Conservation (phyloP, 2,797 vertebrate species). For the Lutjanus argentimaculatus region DNA sequence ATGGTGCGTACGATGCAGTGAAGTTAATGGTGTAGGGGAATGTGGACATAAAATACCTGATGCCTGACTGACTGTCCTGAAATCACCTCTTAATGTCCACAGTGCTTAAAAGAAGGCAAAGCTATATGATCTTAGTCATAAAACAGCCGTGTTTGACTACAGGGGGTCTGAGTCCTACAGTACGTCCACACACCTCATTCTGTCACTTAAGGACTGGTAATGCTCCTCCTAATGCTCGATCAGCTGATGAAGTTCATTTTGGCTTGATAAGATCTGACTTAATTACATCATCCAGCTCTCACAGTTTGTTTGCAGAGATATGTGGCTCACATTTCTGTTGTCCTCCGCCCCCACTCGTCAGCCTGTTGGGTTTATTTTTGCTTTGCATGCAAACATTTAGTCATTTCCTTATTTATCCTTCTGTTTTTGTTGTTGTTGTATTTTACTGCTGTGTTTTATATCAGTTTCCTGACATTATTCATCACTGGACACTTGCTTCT, state of each 20-base stretch:
- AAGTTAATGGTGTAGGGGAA: not conserved
- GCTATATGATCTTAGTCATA: conserved; percentile 11
- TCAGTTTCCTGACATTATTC: not conserved
- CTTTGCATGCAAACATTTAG: conserved; percentile 1
- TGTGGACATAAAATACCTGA: conserved; percentile 10
- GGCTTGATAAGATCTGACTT: conserved; percentile 56
- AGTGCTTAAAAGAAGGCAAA: not conserved
- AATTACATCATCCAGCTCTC: conserved; percentile 62
- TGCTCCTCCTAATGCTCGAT: conserved; percentile 40
- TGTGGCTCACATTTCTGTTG: conserved; percentile 24
- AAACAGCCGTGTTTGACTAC: conserved; percentile 4
- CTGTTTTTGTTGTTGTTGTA: not conserved
- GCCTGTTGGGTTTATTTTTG: conserved; percentile 22
- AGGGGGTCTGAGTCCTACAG: conserved; percentile 1
- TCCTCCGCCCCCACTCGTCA: not conserved
- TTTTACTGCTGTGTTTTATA: not conserved
- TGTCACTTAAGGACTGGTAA: conserved; percentile 49
- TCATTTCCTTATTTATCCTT: conserved; percentile 9
- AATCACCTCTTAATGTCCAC: conserved; percentile 25
- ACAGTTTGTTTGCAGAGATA: conserved; percentile 37
- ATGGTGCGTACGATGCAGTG: not conserved
- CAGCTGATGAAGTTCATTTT: conserved; percentile 39
- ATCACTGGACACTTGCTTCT: not conserved
- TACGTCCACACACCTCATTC: conserved; percentile 33
- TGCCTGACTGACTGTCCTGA: not conserved